Evolutionary conservation across 2,113 vertebrate genomes (phyloP), one percentile per base, ranked within the genome.

Genomic region (Vulpes lagopus): DNA sequence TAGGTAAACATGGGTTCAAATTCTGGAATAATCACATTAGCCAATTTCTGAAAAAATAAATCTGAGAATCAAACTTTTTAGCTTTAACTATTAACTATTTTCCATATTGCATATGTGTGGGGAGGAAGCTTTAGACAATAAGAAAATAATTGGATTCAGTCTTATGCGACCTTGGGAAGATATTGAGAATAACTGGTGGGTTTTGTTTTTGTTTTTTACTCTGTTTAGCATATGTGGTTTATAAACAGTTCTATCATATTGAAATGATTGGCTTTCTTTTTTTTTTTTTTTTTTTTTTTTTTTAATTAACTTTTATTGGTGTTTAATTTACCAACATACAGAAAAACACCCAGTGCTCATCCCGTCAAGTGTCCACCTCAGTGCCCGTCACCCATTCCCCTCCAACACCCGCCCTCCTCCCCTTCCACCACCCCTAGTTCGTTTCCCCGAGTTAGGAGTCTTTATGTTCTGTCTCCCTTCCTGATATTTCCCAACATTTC

Each of bases 61-160:
- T 43, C 51, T 89, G 71, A 89, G 23, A 88, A 92, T 91, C 38
- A 65, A n/a, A 15, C 4, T 69, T 49, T 94, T 85, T 55, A 81
- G 9, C 35, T 17, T 92, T 55, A 65, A 74, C 19, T 59, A 17
- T 78, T 91, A 76, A 73, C 23, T 78, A 43, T n/a, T 94, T 87
- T 60, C 30, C 3, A 60, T 80, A 84, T 88, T 87, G 49, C 17
- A n/a, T 79, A 93, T 71, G 53, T 32, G 19, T 78, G 32, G 38
- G 23, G 49, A 0, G 4, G 27, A 51, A 82, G 7, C 22, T 20
- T 95, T 67, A 80, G 62, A 49, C 8, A 60, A 23, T 91, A 67
- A 80, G 17, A 95, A 80, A 57, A 30, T 84, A 95, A 97, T 67
- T 89, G 32, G 9, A 95, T 89, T 96, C 16, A 67, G 53, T 91